Evolutionary conservation across 1,140 invertebrate species (phyloP).

Genomic region (Colletes gigas): DNA sequence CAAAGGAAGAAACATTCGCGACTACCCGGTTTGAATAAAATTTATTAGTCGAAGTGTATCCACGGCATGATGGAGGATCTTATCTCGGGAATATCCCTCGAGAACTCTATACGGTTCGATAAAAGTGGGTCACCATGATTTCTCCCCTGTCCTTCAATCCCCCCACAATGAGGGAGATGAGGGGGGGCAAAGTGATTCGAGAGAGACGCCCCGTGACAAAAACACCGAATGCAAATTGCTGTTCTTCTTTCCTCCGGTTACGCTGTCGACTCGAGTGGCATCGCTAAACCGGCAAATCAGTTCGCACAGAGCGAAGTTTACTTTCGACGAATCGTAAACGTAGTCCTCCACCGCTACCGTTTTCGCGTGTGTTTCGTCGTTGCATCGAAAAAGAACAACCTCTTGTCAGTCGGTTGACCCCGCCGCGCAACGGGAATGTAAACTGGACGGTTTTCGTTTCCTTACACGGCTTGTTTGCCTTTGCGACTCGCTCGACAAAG

Average conservation of each 20-base stretch:
- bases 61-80: neutral
- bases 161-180: no score
- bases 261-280: slow-evolving; percentile 5
- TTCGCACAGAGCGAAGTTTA: slow-evolving; percentile 1
- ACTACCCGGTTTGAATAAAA: slow-evolving; percentile 21
- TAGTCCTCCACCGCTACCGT: neutral
- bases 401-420: neutral
- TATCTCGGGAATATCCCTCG: neutral
- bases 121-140: slow-evolving; percentile 32
- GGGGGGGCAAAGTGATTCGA: slow-evolving; percentile 1
- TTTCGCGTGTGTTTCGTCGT: neutral
- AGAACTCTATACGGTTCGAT: slow-evolving; percentile 6
- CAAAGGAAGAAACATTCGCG: slow-evolving; percentile 16
- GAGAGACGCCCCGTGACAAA: slow-evolving; percentile 3
- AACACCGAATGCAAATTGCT: slow-evolving; percentile 37
- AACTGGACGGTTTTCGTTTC: slow-evolving; percentile 40
- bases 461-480: neutral
- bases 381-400: slow-evolving; percentile 42
- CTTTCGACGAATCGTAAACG: slow-evolving; percentile 15
- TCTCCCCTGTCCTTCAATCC: no score
- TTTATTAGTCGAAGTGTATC: slow-evolving; percentile 21
- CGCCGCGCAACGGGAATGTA: slow-evolving; percentile 62
- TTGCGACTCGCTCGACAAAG: neutral
- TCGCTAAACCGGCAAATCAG: slow-evolving; percentile 26
- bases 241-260: neutral